A percentile compares a stretch with the other conserved stretches of the same genome.
phyloP scores from a whole-genome alignment of 1,140 invertebrate species.

The Protaetia brevitarsis region DNA sequence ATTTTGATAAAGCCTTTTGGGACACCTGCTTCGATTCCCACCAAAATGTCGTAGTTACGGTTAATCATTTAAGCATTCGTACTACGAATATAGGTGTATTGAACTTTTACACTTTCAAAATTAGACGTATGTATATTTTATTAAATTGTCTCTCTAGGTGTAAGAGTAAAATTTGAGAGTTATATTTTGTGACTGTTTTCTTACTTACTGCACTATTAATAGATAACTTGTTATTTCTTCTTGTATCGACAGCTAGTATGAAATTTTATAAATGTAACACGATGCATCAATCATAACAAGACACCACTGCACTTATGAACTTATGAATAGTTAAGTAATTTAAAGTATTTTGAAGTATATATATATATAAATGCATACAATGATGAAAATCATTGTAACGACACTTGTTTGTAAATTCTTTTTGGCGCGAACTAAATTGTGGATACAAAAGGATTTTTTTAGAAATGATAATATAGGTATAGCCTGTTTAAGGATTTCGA shows the following conservation, averaged over 20 bases:
- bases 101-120: not conserved
- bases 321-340: not conserved
- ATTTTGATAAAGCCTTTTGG: no score
- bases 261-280: not conserved
- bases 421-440: no score
- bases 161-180: not conserved
- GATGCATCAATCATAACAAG: not conserved
- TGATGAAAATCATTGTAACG: no score
- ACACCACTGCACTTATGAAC: not conserved
- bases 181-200: slow-evolving; percentile 4
- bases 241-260: not conserved
- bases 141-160: no score
- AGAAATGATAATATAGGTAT: no score
- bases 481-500: no score
- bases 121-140: not conserved
- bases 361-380: no score
- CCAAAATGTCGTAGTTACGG: not conserved
- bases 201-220: not conserved
- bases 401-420: no score
- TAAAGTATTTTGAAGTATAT: no score
- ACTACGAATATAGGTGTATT: not conserved
- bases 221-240: not conserved
- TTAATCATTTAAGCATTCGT: not conserved
- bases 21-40: not conserved
- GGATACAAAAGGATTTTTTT: no score